Percentiles rank a stretch among this genome's conserved stretches.
Conservation (phyloP, 2,797 vertebrate genomes). For the Sorex maritimensis region DNA sequence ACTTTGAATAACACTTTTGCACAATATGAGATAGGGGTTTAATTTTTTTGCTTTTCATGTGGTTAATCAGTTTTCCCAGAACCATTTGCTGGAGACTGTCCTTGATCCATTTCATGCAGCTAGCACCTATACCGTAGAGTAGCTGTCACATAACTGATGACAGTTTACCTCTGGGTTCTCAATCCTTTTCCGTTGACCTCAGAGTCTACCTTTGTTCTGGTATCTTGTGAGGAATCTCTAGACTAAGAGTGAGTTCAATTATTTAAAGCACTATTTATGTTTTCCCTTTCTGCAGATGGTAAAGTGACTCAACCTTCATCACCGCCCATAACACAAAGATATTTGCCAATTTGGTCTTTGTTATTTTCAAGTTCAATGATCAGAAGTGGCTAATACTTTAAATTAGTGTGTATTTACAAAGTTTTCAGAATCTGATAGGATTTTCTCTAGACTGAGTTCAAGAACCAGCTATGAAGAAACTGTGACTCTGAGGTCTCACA, state of each 20-base stretch:
- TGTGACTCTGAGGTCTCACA: background rate
- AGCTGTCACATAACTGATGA: too few relatives aligned
- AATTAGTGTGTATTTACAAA: background rate
- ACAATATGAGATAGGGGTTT: too few relatives aligned
- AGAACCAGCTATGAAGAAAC: background rate
- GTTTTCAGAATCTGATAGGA: background rate
- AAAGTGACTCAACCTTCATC: background rate
- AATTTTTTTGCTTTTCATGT: too few relatives aligned
- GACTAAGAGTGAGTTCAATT: background rate
- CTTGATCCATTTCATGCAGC: too few relatives aligned
- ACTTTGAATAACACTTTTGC: too few relatives aligned
- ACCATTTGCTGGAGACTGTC: too few relatives aligned
- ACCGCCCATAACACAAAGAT: background rate
- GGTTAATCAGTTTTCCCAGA: too few relatives aligned
- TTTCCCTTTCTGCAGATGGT: conserved; percentile 17
- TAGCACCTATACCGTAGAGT: too few relatives aligned
- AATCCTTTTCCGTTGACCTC: too few relatives aligned
- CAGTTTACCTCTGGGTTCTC: too few relatives aligned
- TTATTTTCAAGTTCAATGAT: conserved; percentile 26
- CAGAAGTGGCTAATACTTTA: background rate
- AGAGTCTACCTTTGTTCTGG: too few relatives aligned
- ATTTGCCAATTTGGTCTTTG: background rate
- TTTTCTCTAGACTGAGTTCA: background rate
- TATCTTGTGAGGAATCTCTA: background rate
- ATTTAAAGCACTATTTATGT: background rate